Evolutionary conservation across 2,888 invertebrate species (phyloP), one percentile per base, ranked within the genome.

Genomic region (Parnassius smintheus): DNA sequence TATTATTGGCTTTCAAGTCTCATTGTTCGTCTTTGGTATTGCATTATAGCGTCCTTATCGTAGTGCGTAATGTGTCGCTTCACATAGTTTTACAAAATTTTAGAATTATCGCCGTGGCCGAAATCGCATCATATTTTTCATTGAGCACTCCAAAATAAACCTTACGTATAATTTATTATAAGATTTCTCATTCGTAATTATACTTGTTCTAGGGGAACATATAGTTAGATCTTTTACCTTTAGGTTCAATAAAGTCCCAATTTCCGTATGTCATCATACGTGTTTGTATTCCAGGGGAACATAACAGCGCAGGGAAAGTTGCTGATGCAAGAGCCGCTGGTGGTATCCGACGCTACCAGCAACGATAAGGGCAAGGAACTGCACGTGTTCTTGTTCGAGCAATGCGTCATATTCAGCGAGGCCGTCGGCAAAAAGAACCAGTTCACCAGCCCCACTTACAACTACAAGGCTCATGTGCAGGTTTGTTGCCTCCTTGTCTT

Each of bases 331-430:
- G 98, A 97, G 59, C 93, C 95, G 35, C 91, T 98, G 69, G 83
- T 92, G 58, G 96, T 96, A 73, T 92, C 94, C 0, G 96, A 97
- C 74, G 92, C 93, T 13, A 90, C 90, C 68, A 75, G 80, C 60
- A 83, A 75, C 65, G 88, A 87, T 65, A 84, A 82, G 67, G 80
- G 78, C 66, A 86, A 97, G 77, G 99, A 99, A 74, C 93, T 98
- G 77, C 96, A 98, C 85, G 97, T 99, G 68, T 99, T 99, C 92
- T 94, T 99, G 57, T 99, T 99, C 83, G 98, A 99, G 83, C 99
- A 99, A 90, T 98, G 97, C 80, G 96, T 99, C 73, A 98, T 98
- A 75, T 97, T 99, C 88, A 98, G 98, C 75, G 99, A 99, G 81
- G 96, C 97, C 62, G 96, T 97, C 59, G 98, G 98, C 71, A 96